A percentile compares a stretch with the other conserved stretches of the same genome.
These are phyloP conservation scores for Rhodinocichla rosea DNA, from an alignment of 2,113 vertebrate species.

Conservation along the genomic window DNA sequence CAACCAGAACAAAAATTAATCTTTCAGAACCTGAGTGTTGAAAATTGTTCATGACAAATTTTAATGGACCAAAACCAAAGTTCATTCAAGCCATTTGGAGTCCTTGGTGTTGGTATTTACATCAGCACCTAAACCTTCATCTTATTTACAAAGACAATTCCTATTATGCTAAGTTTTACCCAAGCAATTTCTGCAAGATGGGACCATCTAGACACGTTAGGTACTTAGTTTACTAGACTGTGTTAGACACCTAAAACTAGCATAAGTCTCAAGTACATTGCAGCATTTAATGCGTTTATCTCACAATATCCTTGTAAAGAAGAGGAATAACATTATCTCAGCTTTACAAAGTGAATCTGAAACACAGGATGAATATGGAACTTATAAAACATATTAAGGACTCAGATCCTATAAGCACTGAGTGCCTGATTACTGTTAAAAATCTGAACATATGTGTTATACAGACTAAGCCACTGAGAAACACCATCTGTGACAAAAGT, in stretches of 20 bases:
- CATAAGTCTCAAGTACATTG: not conserved
- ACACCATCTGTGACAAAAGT: not conserved
- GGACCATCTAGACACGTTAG: not conserved
- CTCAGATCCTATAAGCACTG: accelerated
- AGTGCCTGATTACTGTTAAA: not conserved
- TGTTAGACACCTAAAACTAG: not conserved
- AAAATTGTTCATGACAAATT: not conserved
- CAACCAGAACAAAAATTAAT: not conserved
- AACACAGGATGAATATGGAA: not conserved
- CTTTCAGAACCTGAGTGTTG: not conserved
- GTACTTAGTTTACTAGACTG: not conserved
- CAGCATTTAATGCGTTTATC: not conserved
- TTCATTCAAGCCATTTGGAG: not conserved
- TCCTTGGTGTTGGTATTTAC: not conserved
- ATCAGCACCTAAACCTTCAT: not conserved
- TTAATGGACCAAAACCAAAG: not conserved
- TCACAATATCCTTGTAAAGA: not conserved
- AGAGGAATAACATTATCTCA: not conserved
- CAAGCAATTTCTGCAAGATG: not conserved
- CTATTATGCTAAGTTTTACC: not conserved
- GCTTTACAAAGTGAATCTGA: not conserved
- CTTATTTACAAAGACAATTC: not conserved
- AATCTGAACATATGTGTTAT: not conserved
- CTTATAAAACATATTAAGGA: not conserved
- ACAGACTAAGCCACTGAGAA: not conserved